Evolutionary conservation across 2,888 invertebrate genomes (phyloP).

Genomic region (Mantis religiosa): DNA sequence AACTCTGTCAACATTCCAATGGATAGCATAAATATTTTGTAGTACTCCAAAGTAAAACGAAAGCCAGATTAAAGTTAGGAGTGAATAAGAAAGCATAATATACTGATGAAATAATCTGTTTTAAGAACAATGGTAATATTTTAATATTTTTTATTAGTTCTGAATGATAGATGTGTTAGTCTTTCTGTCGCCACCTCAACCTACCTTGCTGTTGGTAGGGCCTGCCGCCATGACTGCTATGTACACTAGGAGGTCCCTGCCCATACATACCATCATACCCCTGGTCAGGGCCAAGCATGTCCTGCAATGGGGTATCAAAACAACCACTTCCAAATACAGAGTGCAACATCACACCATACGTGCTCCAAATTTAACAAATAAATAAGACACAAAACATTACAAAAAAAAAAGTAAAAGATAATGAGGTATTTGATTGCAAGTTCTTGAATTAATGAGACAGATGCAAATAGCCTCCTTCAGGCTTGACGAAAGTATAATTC

Average conservation of each 20-base stretch:
- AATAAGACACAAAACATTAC: not conserved
- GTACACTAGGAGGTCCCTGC: conserved; percentile 84
- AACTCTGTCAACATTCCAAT: too few species aligned
- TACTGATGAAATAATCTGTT: too few species aligned
- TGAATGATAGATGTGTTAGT: not conserved
- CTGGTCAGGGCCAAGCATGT: conserved; percentile 87
- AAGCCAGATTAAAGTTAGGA: too few species aligned
- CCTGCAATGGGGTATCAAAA: conserved; percentile 53
- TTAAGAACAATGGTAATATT: too few species aligned
- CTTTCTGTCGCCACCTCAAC: conserved; percentile 36
- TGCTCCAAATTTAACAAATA: conserved; percentile 10
- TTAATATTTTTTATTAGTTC: too few species aligned
- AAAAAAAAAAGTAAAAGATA: not conserved
- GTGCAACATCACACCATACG: conserved; percentile 3
- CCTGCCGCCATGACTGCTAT: conserved; percentile 72
- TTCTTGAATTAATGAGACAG: not conserved
- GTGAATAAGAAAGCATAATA: too few species aligned
- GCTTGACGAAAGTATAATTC: too few species aligned
- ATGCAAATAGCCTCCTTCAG: too few species aligned
- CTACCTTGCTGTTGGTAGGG: conserved; percentile 85
- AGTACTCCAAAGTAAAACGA: too few species aligned
- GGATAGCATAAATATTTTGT: too few species aligned
- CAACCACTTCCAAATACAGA: conserved; percentile 10
- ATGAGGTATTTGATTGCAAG: not conserved
- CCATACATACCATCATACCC: conserved; percentile 90